Percentiles rank a stretch among this genome's conserved stretches.
Evolutionary conservation across 2,888 invertebrate species (phyloP).

Genomic region (Agonopterix arenella): DNA sequence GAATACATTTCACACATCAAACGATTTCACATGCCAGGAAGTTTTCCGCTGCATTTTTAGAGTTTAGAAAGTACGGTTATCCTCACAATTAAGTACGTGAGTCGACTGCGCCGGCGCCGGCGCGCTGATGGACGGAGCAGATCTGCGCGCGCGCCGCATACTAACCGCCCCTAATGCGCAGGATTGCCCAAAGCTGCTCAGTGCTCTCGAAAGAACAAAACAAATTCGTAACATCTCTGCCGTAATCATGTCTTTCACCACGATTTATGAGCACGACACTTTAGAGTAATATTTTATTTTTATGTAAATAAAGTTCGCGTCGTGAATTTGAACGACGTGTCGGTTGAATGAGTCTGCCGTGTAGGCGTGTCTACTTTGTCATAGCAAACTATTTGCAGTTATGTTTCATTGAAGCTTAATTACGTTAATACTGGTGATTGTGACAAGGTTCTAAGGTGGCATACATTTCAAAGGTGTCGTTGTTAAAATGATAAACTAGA

Average conservation of each 20-base stretch:
- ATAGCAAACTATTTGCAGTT: too few relatives aligned
- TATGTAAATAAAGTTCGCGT: conserved; percentile 7
- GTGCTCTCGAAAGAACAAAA: not conserved
- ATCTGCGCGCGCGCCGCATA: conserved; percentile 8
- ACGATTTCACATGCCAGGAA: not conserved
- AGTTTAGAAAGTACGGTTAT: not conserved
- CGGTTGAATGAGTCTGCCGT: not conserved
- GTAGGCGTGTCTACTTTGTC: too few relatives aligned
- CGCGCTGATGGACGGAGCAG: not conserved
- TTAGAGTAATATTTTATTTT: conserved; percentile 5
- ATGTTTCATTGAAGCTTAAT: too few relatives aligned
- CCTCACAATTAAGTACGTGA: conserved; percentile 12
- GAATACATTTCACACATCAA: too few relatives aligned
- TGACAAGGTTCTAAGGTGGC: too few relatives aligned
- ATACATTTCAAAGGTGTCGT: too few relatives aligned
- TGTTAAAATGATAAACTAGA: too few relatives aligned
- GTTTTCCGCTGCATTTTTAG: conserved; percentile 1
- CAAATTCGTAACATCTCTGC: conserved; percentile 7
- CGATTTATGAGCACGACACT: conserved; percentile 2
- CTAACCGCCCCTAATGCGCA: conserved; percentile 5
- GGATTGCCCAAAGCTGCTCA: not conserved
- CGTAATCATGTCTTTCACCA: conserved; percentile 7
- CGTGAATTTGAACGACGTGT: not conserved
- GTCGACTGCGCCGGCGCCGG: conserved; percentile 1
- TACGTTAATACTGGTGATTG: too few relatives aligned